Conservation (phyloP, 2,113 vertebrate genomes). For the Neogobius melanostomus region DNA sequence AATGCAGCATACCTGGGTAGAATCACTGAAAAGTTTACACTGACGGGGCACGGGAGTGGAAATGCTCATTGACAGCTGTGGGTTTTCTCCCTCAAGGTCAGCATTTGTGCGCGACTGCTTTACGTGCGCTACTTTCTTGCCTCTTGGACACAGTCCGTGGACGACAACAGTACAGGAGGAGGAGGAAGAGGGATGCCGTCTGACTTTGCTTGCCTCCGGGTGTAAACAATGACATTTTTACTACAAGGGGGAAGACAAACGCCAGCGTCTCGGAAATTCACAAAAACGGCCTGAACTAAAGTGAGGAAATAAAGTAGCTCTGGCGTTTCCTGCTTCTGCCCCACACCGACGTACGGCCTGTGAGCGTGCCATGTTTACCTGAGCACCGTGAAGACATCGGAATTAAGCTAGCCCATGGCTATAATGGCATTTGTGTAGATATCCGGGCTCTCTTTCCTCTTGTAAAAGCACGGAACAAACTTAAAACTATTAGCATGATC, state of each 20-base stretch:
- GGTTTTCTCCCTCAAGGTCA: conserved; percentile 66
- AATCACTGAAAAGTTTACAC: conserved; percentile 45
- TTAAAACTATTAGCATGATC: not conserved
- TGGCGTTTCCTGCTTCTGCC: conserved; percentile 48
- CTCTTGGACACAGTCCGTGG: not conserved
- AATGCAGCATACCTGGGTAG: conserved; percentile 27
- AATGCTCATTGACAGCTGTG: conserved; percentile 41
- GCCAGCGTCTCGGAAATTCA: not conserved
- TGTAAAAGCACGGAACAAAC: too few relatives aligned
- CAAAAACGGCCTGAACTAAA: not conserved
- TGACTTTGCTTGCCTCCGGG: conserved; percentile 29
- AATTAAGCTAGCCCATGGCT: conserved; percentile 1
- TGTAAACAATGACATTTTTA: conserved; percentile 51
- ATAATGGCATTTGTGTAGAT: not conserved
- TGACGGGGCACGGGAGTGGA: not conserved
- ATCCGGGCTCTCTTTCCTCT: too few relatives aligned
- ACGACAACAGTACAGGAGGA: conserved; percentile 8
- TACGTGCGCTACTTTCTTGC: conserved; percentile 25
- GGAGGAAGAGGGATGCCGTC: conserved; percentile 47
- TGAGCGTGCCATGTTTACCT: conserved; percentile 33
- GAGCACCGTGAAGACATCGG: conserved; percentile 1
- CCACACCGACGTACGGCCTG: conserved; percentile 14
- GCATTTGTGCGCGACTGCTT: conserved; percentile 26
- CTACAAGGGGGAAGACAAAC: conserved; percentile 31
- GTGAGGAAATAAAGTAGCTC: not conserved